Evolutionary conservation across 2,888 invertebrate genomes (phyloP).

Genomic region (Andricus curvator): DNA sequence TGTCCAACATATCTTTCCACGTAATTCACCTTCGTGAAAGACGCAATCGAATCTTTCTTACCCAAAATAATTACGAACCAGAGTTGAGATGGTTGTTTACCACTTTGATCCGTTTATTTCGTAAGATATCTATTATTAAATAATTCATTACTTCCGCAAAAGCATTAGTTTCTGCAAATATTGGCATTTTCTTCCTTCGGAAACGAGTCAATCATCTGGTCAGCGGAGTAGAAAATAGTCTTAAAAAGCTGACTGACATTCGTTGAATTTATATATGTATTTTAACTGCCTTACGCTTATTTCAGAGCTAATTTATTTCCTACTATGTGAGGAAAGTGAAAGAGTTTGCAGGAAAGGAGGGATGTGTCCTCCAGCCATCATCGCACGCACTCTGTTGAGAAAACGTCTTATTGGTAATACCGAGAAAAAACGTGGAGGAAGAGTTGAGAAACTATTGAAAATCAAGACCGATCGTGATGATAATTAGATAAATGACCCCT

Average conservation of each 20-base stretch:
- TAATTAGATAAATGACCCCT: background rate
- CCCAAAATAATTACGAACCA: background rate
- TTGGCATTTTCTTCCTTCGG: background rate
- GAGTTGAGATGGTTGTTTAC: background rate
- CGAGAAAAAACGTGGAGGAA: background rate
- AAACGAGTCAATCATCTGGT: background rate
- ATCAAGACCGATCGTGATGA: background rate
- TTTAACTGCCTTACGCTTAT: constrained; percentile 15
- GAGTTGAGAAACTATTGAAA: background rate
- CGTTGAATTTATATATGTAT: constrained; percentile 10
- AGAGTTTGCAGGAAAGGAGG: constrained; percentile 15
- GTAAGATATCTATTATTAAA: background rate
- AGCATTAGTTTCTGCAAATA: too few relatives aligned
- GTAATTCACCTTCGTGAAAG: background rate
- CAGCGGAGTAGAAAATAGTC: background rate
- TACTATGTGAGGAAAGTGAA: constrained; percentile 26
- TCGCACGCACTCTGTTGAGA: background rate
- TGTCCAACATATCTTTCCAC: constrained; percentile 2
- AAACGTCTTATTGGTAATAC: background rate
- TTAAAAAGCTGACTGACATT: constrained; percentile 16
- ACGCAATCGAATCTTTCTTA: background rate
- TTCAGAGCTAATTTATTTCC: constrained; percentile 1
- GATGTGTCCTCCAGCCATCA: background rate
- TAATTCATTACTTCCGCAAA: background rate
- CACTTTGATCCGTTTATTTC: constrained; percentile 1